phyloP scores from a whole-genome alignment of 1,140 invertebrate genomes.

The Meteorus sp. region DNA sequence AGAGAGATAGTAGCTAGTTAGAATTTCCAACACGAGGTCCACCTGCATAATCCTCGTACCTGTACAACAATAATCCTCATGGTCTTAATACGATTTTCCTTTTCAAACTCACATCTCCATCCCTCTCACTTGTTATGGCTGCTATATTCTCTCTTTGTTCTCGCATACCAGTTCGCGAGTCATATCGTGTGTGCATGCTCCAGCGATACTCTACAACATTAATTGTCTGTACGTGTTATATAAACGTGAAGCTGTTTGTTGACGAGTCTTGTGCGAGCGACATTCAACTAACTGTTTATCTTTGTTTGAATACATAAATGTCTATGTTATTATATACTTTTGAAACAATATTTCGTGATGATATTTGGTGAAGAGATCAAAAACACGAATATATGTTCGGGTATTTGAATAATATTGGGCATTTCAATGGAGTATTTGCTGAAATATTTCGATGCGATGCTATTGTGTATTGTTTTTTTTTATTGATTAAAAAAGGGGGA shows the following conservation, averaged over 20 bases:
- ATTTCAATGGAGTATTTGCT: too few species aligned
- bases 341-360: too few species aligned
- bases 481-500: too few species aligned
- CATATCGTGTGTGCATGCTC: constrained; percentile 7
- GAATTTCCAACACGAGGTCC: constrained; percentile 15
- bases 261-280: constrained; percentile 5
- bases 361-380: too few species aligned
- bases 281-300: background rate
- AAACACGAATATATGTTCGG: too few species aligned
- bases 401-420: too few species aligned
- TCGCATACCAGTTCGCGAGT: constrained; percentile 1
- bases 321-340: background rate
- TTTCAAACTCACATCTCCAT: too few species aligned
- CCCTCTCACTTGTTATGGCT: too few species aligned
- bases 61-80: constrained; percentile 18
- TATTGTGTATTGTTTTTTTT: too few species aligned
- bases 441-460: too few species aligned
- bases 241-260: constrained; percentile 12
- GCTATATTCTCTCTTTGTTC: too few species aligned
- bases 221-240: constrained; percentile 8
- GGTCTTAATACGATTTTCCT: constrained; percentile 24
- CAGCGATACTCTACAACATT: constrained; percentile 8
- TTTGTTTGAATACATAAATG: background rate
- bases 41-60: constrained; percentile 27
- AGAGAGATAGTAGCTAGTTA: constrained; percentile 10